phyloP scores from a whole-genome alignment of 2,113 vertebrate genomes.

The Phrynosoma blainvillii region DNA sequence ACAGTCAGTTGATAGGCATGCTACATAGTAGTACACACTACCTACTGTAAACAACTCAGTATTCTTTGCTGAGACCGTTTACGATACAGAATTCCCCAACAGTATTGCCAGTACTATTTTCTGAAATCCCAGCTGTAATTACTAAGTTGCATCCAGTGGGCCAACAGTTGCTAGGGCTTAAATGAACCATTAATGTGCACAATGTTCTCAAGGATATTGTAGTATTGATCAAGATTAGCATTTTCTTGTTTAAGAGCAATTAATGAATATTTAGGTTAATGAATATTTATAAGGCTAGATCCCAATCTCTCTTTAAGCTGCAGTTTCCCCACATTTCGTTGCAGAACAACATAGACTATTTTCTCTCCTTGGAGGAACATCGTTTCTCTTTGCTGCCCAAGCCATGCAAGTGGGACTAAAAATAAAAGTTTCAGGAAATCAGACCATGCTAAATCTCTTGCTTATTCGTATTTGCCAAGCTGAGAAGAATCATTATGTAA shows the following conservation, averaged over 20 bases:
- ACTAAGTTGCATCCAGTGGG: constrained; percentile 51
- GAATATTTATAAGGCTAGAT: constrained; percentile 67
- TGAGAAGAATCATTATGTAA: constrained; percentile 14
- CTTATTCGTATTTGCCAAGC: neutral
- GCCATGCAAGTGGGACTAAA: constrained; percentile 22
- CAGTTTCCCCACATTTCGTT: constrained; percentile 19
- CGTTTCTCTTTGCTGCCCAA: neutral
- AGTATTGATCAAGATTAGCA: constrained; percentile 72
- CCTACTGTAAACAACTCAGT: neutral
- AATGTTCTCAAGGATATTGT: constrained; percentile 59
- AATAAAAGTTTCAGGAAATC: constrained; percentile 20
- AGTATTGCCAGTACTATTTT: constrained; percentile 32
- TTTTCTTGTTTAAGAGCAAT: constrained; percentile 57
- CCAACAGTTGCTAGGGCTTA: constrained; percentile 43
- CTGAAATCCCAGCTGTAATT: constrained; percentile 57
- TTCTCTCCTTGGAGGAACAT: constrained; percentile 20
- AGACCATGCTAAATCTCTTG: constrained; percentile 32
- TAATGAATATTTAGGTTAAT: constrained; percentile 61
- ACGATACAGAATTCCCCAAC: neutral
- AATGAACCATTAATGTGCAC: constrained; percentile 59
- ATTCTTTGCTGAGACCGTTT: neutral
- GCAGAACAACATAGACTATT: constrained; percentile 15
- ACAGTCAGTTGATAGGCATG: neutral
- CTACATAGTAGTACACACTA: neutral
- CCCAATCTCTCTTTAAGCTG: constrained; percentile 38